A percentile compares a stretch with the other conserved stretches of the same genome.
phyloP scores from a whole-genome alignment of 2,113 vertebrate genomes.

The Melanocharis versteri region DNA sequence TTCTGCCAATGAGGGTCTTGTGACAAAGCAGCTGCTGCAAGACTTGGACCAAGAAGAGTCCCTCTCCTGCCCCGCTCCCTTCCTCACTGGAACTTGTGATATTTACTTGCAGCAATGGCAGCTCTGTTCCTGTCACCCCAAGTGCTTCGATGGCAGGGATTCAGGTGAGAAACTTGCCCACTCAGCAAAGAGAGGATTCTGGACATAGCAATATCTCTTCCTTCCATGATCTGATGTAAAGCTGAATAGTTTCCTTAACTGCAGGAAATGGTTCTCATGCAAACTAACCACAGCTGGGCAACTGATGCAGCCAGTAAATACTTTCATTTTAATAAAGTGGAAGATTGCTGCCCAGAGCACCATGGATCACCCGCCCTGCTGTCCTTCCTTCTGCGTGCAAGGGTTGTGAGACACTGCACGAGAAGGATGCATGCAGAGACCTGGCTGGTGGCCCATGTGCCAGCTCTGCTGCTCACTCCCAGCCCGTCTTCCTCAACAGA shows the following conservation, averaged over 20 bases:
- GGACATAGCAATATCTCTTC: not conserved
- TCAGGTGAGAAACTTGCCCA: not conserved
- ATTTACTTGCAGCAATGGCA: not conserved
- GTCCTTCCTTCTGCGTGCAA: not conserved
- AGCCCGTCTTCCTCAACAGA: fast-evolving
- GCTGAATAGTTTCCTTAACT: slow-evolving; percentile 10
- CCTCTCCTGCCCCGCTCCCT: not conserved
- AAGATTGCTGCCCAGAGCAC: slow-evolving; percentile 34
- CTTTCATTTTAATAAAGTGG: slow-evolving; percentile 35
- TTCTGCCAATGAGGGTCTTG: not conserved
- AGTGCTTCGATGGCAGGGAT: fast-evolving
- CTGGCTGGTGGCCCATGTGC: not conserved
- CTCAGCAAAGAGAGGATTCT: not conserved
- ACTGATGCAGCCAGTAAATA: slow-evolving; percentile 46
- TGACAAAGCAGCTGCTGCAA: not conserved
- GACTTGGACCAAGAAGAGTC: not conserved
- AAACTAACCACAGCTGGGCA: slow-evolving; percentile 61
- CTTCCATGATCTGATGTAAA: not conserved
- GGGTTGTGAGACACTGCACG: fast-evolving
- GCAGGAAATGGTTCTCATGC: slow-evolving; percentile 71
- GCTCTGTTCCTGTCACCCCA: not conserved
- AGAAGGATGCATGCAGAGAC: not conserved
- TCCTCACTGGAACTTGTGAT: not conserved
- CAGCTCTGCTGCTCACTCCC: not conserved
- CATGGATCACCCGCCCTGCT: not conserved